A percentile compares a stretch with the other conserved stretches of the same genome.
Conservation (phyloP, 2,113 vertebrate species). For the Equus przewalskii region DNA sequence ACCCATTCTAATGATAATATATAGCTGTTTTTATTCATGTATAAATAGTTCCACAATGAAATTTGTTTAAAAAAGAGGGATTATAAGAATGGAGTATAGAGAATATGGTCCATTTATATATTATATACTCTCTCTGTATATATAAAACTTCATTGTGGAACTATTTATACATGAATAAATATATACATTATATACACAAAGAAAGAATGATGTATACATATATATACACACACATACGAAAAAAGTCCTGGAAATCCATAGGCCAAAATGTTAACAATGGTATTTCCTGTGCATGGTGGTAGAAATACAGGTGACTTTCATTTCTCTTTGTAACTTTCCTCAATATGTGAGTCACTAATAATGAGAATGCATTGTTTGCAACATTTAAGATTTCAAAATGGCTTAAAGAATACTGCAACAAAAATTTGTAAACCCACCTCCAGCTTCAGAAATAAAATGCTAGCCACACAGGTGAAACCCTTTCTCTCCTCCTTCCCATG, state of each 20-base stretch:
- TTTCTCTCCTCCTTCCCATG: neutral
- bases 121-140: neutral
- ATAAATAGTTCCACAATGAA: neutral
- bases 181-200: neutral
- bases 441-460: neutral
- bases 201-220: neutral
- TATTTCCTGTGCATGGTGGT: neutral
- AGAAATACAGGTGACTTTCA: neutral
- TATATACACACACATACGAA: neutral
- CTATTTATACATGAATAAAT: neutral
- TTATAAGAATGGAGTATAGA: neutral
- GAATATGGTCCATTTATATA: neutral
- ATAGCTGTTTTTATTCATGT: conserved; percentile 9
- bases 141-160: neutral
- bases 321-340: neutral
- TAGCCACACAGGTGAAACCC: neutral
- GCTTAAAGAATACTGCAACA: neutral
- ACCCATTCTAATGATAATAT: neutral
- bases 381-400: neutral
- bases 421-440: neutral
- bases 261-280: neutral
- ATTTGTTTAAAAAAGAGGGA: neutral
- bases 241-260: neutral
- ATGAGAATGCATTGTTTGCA: neutral
- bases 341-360: neutral